Evolutionary conservation across 1,140 invertebrate genomes (phyloP), one percentile per base, ranked within the genome.

Genomic region (Caenorhabditis latens): DNA sequence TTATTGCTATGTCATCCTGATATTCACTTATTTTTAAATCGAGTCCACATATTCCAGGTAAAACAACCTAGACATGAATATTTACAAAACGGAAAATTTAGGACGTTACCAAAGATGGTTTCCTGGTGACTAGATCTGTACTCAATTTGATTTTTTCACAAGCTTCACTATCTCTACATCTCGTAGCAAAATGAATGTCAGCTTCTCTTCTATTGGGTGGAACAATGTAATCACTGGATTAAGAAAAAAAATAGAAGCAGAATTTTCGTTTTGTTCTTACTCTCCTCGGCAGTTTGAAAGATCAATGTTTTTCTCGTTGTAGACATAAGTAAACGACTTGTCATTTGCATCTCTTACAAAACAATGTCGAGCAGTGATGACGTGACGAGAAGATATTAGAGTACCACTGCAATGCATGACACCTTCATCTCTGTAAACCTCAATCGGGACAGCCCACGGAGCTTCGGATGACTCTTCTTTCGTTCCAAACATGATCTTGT

Each of bases 301-400:
- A 42, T 65, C 32, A 11, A 65, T 65, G 11, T 3, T 9, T 40
- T 65, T 9, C 13, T 40, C 63, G 19, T 65, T 65, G 63, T 14
- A 42, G 13, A 65, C 63, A 19, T 65, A 65, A 14, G 24, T 65
- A 19, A 40, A 65, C 40, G 9, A 2, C 19, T 19, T 40, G 1
- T 42, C 13, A 9, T 42, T 9, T 11, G 9, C 32, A 42, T 65
- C 40, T 42, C 13, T 42, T n/a, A 65, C 63, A 65, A 65, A 65
- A 65, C 63, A 65, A 40, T 65, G 63, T 19, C 63, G 63, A n/a
- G 63, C 63, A 32, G 63, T 65, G 11, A 65, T 65, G 24, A 65
- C 32, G 32, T 65, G 63, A 19, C 63, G 63, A 65, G 63, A 65
- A 65, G 63, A 65, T 13, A 65, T 24, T 14, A 65, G 63, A 4